Conservation (phyloP, 2,888 invertebrate genomes). For the Eulithis prunata region DNA sequence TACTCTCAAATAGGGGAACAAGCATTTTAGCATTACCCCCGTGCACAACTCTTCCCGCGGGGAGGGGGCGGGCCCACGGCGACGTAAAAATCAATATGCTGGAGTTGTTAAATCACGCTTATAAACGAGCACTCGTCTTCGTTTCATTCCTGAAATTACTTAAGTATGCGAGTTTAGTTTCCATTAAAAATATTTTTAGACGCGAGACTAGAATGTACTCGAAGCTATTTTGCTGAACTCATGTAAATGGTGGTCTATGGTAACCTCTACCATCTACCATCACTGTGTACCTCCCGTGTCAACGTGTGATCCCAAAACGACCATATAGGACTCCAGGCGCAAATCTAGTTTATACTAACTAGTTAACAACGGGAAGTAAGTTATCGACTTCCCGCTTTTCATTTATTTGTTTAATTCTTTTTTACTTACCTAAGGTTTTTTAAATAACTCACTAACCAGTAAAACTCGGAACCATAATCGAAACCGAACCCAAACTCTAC, state of each 20-base stretch:
- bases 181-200: slow-evolving; percentile 47
- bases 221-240: slow-evolving; percentile 20
- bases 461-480: no score
- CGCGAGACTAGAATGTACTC: slow-evolving; percentile 4
- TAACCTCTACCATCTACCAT: no score
- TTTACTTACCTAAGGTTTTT: no score
- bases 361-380: no score
- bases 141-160: slow-evolving; percentile 82
- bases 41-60: slow-evolving; percentile 84
- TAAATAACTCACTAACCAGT: no score
- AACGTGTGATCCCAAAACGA: no score
- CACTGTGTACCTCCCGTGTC: background rate
- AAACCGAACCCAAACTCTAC: no score
- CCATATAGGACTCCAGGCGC: no score
- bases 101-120: slow-evolving; percentile 91
- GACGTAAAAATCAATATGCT: slow-evolving; percentile 87
- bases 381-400: no score
- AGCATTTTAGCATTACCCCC: slow-evolving; percentile 85
- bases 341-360: no score
- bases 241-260: slow-evolving; percentile 3
- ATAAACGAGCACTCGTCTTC: slow-evolving; percentile 86
- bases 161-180: slow-evolving; percentile 67
- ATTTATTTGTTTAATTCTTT: no score
- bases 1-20: slow-evolving; percentile 85
- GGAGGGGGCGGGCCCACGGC: slow-evolving; percentile 82